Base-by-base conservation (phyloP, 2,113 vertebrate genomes). In the Hyperopisus bebe region DNA sequence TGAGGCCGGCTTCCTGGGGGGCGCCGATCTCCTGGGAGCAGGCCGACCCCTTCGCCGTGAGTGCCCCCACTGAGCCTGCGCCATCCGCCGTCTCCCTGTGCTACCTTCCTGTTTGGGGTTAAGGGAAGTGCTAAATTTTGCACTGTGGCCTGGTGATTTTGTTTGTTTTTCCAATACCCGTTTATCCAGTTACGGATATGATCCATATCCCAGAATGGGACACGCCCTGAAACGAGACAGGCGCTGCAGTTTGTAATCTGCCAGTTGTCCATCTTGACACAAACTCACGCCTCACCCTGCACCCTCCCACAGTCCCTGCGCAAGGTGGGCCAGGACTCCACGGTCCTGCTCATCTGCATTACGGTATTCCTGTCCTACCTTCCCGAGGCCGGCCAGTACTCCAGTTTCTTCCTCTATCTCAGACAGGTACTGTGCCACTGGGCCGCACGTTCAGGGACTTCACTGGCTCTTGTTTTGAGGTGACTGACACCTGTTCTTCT, bases 351-450 rank as follows among this genome's bases (percentile, higher is more conserved):
- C 94, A 98, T 98, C 95, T 98, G 97, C 87, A 98, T 98, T 93
- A 98, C 97, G 0, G 97, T 98, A 91, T 98, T 98, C 93, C 97
- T 98, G 90, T 98, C 97, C 92, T 98, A 97, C 94, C 97, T 98
- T 89, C 97, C 97, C 0, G 97, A 98, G 92, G 97, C 97, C 0
- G 97, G 97, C 55, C 97, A 98, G 94, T 98, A 98, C 93, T 98
- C 97, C 95, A 98, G 97, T 93, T 98, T 98, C 93, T 98, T 98
- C 95, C 96, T 98, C 46, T 98, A 98, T 94, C 95, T 98, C 90
- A 95, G 95, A 92, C 97, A 98, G 97, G 97, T 98, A 92, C 91
- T 1, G 0, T n/a, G n/a, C 66, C n/a, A 0, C 27, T 31, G 70
- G n/a, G 70, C 31, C 39, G 31, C 13, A 0, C 5, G 13, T 42